Evolutionary conservation across 2,888 invertebrate genomes (phyloP).

Genomic region (Drosophila multiciliata): DNA sequence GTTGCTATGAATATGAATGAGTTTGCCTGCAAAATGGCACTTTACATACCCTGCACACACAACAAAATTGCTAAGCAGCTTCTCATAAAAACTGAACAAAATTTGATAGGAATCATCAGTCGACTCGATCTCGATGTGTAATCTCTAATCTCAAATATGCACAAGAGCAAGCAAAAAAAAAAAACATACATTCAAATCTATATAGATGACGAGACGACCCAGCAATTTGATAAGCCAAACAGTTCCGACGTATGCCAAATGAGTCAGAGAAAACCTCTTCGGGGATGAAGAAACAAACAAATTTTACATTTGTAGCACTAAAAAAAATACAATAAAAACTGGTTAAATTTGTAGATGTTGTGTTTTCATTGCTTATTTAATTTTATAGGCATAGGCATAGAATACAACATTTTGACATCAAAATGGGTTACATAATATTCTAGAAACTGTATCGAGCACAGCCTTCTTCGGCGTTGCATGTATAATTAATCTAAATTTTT

Average conservation of each 20-base stretch:
- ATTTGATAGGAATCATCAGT: constrained; percentile 2
- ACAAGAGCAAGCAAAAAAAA: not conserved
- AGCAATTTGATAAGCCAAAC: not conserved
- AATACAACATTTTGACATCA: not conserved
- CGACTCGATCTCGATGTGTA: not conserved
- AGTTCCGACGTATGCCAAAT: not conserved
- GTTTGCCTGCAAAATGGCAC: constrained; percentile 40
- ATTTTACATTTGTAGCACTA: not conserved
- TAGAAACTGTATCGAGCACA: not conserved
- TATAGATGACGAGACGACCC: not conserved
- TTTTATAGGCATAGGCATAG: not conserved
- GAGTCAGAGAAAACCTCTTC: not conserved
- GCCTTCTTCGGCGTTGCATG: constrained; percentile 4
- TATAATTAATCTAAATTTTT: not conserved
- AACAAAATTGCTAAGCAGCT: not conserved
- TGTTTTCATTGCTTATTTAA: not conserved
- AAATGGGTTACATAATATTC: constrained; percentile 1
- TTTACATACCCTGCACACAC: constrained; percentile 42
- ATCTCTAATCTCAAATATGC: not conserved
- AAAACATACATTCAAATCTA: not conserved
- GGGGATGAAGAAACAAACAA: not conserved
- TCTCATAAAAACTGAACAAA: constrained; percentile 10
- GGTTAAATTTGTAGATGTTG: not conserved
- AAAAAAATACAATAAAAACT: not conserved
- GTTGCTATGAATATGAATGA: constrained; percentile 71